Conservation (phyloP, 1,140 invertebrate species). For the Tetramorium parvispinum region DNA sequence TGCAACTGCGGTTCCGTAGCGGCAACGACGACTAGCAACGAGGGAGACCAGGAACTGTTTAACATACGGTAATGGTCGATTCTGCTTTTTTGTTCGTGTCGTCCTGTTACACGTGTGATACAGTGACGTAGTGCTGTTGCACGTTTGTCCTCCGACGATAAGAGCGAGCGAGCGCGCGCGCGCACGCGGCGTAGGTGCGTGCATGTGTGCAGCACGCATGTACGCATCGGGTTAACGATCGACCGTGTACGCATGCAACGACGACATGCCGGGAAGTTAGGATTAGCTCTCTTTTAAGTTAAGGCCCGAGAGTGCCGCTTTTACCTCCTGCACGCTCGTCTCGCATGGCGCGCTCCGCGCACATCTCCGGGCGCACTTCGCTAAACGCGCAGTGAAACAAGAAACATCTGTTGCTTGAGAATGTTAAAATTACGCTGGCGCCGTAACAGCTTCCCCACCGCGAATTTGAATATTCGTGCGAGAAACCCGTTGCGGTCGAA, state of each 20-base stretch:
- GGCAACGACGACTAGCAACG: constrained; percentile 40
- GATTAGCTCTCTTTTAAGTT: constrained; percentile 62
- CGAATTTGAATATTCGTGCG: constrained; percentile 54
- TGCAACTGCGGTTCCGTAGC: constrained; percentile 43
- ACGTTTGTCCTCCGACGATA: constrained; percentile 59
- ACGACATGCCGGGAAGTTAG: constrained; percentile 44
- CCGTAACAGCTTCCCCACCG: constrained; percentile 48
- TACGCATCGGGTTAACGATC: constrained; percentile 15
- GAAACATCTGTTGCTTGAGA: constrained; percentile 55
- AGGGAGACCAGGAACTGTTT: constrained; percentile 61
- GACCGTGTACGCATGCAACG: constrained; percentile 49
- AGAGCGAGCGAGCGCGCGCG: background rate
- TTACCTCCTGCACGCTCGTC: constrained; percentile 38
- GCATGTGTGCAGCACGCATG: background rate
- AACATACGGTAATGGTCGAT: constrained; percentile 69
- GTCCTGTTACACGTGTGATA: constrained; percentile 49
- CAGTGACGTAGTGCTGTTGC: constrained; percentile 52
- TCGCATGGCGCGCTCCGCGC: constrained; percentile 16
- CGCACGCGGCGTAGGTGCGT: constrained; percentile 50
- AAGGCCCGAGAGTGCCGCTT: constrained; percentile 44
- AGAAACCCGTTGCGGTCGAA: constrained; percentile 36
- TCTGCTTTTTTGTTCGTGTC: constrained; percentile 45
- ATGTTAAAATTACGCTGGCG: constrained; percentile 54
- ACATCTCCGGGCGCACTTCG: constrained; percentile 47
- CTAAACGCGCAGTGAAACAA: constrained; percentile 32